Conservation (phyloP, 2,888 invertebrate species). For the Dyspetes luteomarginatus region DNA sequence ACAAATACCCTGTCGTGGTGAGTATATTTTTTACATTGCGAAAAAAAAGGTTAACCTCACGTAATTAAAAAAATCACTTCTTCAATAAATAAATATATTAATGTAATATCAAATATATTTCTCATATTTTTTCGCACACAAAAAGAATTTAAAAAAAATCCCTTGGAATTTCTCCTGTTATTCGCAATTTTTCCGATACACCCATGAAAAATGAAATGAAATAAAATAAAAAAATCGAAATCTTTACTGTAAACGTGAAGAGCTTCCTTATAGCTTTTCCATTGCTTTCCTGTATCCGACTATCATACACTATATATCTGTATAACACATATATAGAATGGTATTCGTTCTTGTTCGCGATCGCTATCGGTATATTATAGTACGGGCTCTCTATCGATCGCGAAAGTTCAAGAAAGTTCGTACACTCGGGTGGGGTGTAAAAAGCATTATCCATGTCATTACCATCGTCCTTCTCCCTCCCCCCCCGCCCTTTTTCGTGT, state of each 20-base stretch:
- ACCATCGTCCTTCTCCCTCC: slow-evolving; percentile 48
- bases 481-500: neutral
- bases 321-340: neutral
- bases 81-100: no score
- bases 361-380: slow-evolving; percentile 18
- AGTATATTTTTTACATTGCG: neutral
- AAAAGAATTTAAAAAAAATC: no score
- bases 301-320: no score
- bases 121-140: no score
- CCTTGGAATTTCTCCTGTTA: no score
- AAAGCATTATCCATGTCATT: slow-evolving; percentile 67
- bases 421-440: slow-evolving; percentile 41
- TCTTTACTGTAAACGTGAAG: neutral
- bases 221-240: neutral
- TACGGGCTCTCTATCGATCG: neutral
- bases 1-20: slow-evolving; percentile 29
- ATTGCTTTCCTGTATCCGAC: slow-evolving; percentile 14
- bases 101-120: no score
- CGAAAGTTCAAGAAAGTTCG: slow-evolving; percentile 56
- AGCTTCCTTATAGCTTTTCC: neutral
- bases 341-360: slow-evolving; percentile 18
- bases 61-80: neutral
- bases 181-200: no score
- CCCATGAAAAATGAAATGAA: no score
- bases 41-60: neutral